Conservation (phyloP, 2,797 vertebrate genomes). For the Coregonus sp. region DNA sequence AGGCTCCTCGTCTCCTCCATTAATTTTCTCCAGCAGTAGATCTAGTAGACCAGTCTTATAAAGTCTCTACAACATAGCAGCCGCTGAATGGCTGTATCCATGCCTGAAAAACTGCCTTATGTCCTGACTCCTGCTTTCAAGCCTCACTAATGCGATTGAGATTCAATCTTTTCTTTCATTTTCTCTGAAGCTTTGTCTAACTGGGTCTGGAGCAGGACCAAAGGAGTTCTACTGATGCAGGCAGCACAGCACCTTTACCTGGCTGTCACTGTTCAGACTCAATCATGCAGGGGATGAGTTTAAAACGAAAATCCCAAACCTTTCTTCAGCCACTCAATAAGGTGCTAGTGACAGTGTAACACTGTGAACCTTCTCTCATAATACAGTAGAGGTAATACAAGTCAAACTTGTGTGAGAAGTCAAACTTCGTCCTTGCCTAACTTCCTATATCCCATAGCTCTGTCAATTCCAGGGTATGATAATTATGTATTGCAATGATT, state of each 20-base stretch:
- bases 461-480: not conserved
- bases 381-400: not conserved
- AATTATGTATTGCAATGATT: not conserved
- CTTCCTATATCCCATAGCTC: not conserved
- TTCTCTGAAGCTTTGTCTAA: constrained; percentile 41
- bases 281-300: not conserved
- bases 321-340: not conserved
- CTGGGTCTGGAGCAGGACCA: constrained; percentile 12
- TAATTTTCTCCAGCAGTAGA: constrained; percentile 32
- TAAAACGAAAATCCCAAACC: not conserved
- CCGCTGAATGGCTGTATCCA: constrained; percentile 36
- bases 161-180: constrained; percentile 42
- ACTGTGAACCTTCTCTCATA: not conserved
- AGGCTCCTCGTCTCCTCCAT: constrained; percentile 32
- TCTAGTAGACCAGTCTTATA: constrained; percentile 44
- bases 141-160: constrained; percentile 46
- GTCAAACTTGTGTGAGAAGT: not conserved
- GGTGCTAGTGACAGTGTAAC: not conserved
- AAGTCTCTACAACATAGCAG: constrained; percentile 20
- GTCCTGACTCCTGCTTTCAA: constrained; percentile 41
- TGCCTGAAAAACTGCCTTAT: constrained; percentile 46
- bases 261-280: not conserved
- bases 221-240: not conserved
- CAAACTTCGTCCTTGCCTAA: not conserved
- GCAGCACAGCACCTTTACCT: not conserved